phyloP scores from a whole-genome alignment of 2,888 invertebrate genomes.

The Hyppa rectilinea region DNA sequence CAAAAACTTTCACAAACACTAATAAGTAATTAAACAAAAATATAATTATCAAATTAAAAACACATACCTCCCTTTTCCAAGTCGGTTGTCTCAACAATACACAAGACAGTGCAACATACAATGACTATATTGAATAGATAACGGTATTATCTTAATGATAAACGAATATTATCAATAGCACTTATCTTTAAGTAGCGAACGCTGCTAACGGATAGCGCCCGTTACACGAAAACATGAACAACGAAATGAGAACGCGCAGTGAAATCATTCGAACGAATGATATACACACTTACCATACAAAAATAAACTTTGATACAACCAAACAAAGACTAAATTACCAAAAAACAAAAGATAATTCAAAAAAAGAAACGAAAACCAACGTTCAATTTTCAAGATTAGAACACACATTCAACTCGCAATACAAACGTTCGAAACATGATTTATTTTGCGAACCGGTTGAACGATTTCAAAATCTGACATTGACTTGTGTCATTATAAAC shows the following conservation, averaged over 20 bases:
- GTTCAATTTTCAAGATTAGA: slow-evolving; percentile 30
- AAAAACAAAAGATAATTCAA: slow-evolving; percentile 11
- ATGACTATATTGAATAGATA: slow-evolving; percentile 53
- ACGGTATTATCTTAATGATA: slow-evolving; percentile 57
- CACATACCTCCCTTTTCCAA: slow-evolving; percentile 51
- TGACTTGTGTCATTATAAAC: slow-evolving; percentile 28
- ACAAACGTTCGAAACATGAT: slow-evolving; percentile 37
- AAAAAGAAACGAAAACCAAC: slow-evolving; percentile 36
- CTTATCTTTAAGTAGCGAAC: slow-evolving; percentile 45
- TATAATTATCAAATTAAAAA: neutral
- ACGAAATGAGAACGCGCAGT: slow-evolving; percentile 47
- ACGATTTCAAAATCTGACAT: slow-evolving; percentile 52
- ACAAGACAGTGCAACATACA: slow-evolving; percentile 41
- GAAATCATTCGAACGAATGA: slow-evolving; percentile 30
- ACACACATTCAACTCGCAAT: slow-evolving; percentile 47
- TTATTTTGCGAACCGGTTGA: slow-evolving; percentile 37
- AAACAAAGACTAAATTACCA: neutral
- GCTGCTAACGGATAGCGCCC: slow-evolving; percentile 57
- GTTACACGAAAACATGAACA: slow-evolving; percentile 34
- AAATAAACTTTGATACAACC: slow-evolving; percentile 11
- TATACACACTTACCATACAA: slow-evolving; percentile 20
- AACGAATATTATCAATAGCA: slow-evolving; percentile 55
- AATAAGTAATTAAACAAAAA: neutral
- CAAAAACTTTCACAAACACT: neutral
- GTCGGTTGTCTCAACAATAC: slow-evolving; percentile 32